Conservation (phyloP, 2,113 vertebrate genomes). For the Lethenteron camtschaticum region DNA sequence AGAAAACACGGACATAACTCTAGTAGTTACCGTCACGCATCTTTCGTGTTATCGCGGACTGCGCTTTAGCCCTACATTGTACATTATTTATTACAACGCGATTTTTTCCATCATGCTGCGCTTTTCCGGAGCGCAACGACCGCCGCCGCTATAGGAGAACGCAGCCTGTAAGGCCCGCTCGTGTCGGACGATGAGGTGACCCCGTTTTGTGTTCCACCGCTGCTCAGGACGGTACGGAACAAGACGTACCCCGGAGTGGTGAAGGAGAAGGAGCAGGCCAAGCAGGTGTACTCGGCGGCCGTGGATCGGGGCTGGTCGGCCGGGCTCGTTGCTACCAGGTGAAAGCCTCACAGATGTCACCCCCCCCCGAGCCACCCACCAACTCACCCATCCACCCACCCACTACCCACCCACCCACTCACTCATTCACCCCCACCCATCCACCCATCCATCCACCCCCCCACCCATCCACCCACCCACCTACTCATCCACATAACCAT, state of each 20-base stretch:
- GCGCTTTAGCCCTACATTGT: no score
- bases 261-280: background rate
- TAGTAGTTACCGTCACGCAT: no score
- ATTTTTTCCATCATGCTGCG: no score
- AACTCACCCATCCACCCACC: background rate
- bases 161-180: no score
- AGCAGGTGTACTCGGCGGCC: background rate
- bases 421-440: no score
- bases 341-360: background rate
- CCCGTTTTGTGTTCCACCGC: background rate
- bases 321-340: conserved; percentile 1
- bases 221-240: conserved; percentile 1
- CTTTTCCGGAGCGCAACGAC: no score
- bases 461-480: background rate
- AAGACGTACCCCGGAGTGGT: background rate
- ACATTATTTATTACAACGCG: no score
- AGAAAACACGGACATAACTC: no score
- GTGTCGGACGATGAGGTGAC: background rate
- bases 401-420: background rate
- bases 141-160: no score
- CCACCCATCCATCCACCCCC: no score
- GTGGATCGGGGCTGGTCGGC: background rate
- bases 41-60: no score
- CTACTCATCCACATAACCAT: no score
- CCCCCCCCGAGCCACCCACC: background rate